Percentiles rank a stretch among this genome's conserved stretches.
Conservation (phyloP, 2,113 vertebrate species). For the Gallinago jamesoni region DNA sequence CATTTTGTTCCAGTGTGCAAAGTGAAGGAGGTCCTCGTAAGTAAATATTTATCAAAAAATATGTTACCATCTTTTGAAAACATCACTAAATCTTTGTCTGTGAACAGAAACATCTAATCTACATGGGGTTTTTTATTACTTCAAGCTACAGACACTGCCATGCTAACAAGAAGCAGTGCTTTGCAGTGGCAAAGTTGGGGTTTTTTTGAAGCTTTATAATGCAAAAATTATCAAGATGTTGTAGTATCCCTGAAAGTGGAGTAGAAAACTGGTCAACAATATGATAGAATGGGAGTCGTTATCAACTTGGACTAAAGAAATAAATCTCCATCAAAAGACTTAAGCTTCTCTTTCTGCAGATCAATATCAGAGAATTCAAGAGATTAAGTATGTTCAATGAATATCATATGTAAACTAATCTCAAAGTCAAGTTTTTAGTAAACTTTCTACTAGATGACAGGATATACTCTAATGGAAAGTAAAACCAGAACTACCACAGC, state of each 20-base stretch:
- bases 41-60: background rate
- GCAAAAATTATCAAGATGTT: background rate
- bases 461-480: background rate
- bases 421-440: slow-evolving; percentile 17
- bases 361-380: slow-evolving; percentile 68
- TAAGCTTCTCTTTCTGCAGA: slow-evolving; percentile 22
- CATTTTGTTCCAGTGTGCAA: background rate
- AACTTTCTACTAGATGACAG: slow-evolving; percentile 13
- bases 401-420: slow-evolving; percentile 13
- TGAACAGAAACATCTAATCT: background rate
- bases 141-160: background rate
- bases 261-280: background rate
- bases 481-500: background rate
- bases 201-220: background rate
- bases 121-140: background rate
- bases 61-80: background rate
- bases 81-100: background rate
- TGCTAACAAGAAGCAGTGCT: background rate
- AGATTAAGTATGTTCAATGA: slow-evolving; percentile 17
- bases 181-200: background rate
- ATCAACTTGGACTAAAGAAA: slow-evolving; percentile 42
- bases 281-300: background rate
- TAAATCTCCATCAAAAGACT: slow-evolving; percentile 1
- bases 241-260: background rate
- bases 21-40: background rate